Base-by-base conservation (phyloP, 2,888 invertebrate species). In the Linhomoeus sp. region DNA sequence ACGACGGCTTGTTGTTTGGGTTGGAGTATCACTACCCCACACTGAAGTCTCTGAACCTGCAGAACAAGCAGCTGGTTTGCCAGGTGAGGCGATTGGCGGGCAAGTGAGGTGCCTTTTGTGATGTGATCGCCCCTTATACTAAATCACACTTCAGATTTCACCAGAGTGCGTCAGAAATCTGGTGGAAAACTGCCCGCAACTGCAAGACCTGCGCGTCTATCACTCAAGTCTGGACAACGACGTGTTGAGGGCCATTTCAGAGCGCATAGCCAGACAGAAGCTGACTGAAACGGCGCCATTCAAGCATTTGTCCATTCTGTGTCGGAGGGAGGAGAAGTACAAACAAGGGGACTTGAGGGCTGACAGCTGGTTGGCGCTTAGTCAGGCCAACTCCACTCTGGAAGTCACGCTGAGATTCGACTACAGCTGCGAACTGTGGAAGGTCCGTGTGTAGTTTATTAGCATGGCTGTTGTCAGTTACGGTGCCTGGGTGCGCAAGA, bases 321-420 rank as follows among this genome's bases (percentile, higher is more conserved):
- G 61, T 49, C 50, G 63, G 41, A 51, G 65, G 23, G 60, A 64
- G 38, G 57, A 63, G 26, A 65, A 65, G 41, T 66, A 61, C 51
- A 12, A 33, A 3, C 52, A 54, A 1, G 51, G 51, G 24, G 61
- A 60, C 26, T 43, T 66, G 2, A 46, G 59, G 3, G 51, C 55
- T 1, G 58, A 56, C 5, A 53, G 57, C 1, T 66, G 66, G 66
- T 41, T 43, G 5, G 43, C 47, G 9, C 40, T 66, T 17, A 47
- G 50, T 3, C 45, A 42, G 1, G 47, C 46, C 25, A 50, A 53
- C 9, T 63, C 65, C 12, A 40, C 51, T 17, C 53, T 66, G 9
- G 50, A 55, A 22, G 65, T 66, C 0, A 61, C 61, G 17, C 54
- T 66, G 12, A 55, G 54, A 5, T 66, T 66, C 55, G 66, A 66